Base-by-base conservation (phyloP, 2,888 invertebrate genomes). In the Drosophila rellima region DNA sequence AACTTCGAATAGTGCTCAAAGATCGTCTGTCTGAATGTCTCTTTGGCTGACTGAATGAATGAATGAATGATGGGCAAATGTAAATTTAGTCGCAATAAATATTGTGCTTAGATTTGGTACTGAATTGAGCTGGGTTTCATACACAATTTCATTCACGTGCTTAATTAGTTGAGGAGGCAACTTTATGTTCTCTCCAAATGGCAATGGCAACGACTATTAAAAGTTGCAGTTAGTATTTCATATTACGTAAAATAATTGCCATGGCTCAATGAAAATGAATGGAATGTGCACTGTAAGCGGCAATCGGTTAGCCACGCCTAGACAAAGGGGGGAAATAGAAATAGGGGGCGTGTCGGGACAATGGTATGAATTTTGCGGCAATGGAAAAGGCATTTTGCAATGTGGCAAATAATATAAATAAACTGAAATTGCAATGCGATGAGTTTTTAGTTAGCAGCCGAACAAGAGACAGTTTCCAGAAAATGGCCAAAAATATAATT, bases 321-420 rank as follows among this genome's bases (percentile, higher is more conserved):
- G 52, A 2, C 3, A 5, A 15, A 13, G 10, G 20, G 18, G 20
- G 13, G 1, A 37, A 20, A 17, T 42, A n/a, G 23, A 13, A 20
- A 23, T 5, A 45, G 11, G 33, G 20, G 40, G 39, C 40, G 29
- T 71, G 56, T 54, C 29, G 18, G 63, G 45, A 82, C 62, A 82
- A 82, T 74, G 70, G 39, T 55, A 60, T 79, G 80, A 72, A 79
- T 65, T 83, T 83, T 75, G 71, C 60, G 60, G 59, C 67, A 39
- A 37, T 37, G 26, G 52, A 20, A 79, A 79, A 71, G 66, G 65
- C 75, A 82, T 70, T 78, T 51, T 57, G 79, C 79, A 75, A 75
- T 84, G 72, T 84, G 70, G 73, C 70, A 81, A 89, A 84, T 84
- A 84, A 89, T 89, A 89, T 89, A 84, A 89, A 87, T 87, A 84